phyloP scores from a whole-genome alignment of 2,888 invertebrate genomes.

The Cyaniris semiargus region DNA sequence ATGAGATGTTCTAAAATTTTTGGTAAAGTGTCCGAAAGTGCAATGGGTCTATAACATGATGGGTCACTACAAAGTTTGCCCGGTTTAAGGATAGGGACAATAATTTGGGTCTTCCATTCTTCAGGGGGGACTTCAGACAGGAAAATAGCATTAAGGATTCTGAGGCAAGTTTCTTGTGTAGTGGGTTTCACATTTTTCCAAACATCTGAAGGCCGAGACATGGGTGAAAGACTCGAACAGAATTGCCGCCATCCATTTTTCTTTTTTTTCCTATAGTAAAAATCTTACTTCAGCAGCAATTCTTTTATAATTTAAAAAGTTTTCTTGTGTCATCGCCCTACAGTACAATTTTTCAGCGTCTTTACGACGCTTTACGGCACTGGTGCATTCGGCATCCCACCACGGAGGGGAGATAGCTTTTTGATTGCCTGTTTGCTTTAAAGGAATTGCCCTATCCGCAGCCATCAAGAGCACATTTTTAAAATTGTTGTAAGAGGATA shows the following conservation, averaged over 20 bases:
- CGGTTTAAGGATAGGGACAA: no score
- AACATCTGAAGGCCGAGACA: not conserved
- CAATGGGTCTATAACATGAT: no score
- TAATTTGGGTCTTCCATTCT: no score
- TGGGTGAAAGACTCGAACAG: slow-evolving; percentile 19
- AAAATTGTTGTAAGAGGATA: not conserved
- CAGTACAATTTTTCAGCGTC: slow-evolving; percentile 9
- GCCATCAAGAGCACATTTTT: no score
- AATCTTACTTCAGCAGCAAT: not conserved
- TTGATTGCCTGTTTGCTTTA: no score
- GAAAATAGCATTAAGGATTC: no score
- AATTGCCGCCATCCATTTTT: no score
- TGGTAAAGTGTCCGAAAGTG: not conserved
- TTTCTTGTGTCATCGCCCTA: not conserved
- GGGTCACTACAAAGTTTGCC: no score
- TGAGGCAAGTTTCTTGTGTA: no score
- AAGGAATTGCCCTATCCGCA: no score
- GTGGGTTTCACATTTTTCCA: not conserved
- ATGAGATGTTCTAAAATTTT: no score
- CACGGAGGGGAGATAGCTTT: slow-evolving; percentile 34
- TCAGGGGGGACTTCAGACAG: no score
- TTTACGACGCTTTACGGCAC: slow-evolving; percentile 12
- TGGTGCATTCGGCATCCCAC: slow-evolving; percentile 34
- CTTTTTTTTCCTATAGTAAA: not conserved
- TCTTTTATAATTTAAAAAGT: slow-evolving; percentile 15